These are phyloP conservation scores for Melanchra persicariae DNA, from an alignment of 2,888 invertebrate genomes.

Conservation along the genomic window DNA sequence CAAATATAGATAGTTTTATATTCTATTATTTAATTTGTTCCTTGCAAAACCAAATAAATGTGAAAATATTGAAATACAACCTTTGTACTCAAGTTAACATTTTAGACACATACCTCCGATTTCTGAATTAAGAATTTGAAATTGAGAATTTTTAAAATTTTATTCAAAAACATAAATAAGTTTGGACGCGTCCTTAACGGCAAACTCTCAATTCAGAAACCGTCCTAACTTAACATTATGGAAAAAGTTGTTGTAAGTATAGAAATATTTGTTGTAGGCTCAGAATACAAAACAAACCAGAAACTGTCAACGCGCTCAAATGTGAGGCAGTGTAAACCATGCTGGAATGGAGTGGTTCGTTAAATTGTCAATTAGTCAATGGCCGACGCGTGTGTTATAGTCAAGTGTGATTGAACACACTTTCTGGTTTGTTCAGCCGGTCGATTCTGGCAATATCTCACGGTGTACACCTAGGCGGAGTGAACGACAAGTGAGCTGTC, in stretches of 20 bases:
- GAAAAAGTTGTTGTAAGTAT: not conserved
- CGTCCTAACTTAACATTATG: not conserved
- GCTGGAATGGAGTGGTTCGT: no score
- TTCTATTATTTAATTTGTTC: constrained; percentile 13
- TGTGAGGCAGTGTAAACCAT: no score
- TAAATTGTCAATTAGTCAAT: no score
- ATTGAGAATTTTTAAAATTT: no score
- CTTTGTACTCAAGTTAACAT: not conserved
- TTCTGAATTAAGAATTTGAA: not conserved
- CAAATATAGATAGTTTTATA: not conserved
- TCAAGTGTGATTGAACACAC: no score
- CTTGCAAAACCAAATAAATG: constrained; percentile 23
- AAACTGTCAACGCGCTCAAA: no score
- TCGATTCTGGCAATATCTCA: no score
- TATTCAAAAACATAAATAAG: not conserved
- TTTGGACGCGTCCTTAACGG: not conserved
- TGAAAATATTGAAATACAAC: not conserved
- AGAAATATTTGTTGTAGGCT: not conserved
- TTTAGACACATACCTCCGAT: not conserved
- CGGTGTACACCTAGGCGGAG: no score
- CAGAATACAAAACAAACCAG: no score
- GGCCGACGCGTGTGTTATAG: no score
- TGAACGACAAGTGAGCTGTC: no score
- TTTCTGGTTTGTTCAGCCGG: no score
- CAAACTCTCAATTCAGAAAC: not conserved